Evolutionary conservation across 2,797 vertebrate genomes (phyloP), one percentile per base, ranked within the genome.

Genomic region (Chelmon rostratus): DNA sequence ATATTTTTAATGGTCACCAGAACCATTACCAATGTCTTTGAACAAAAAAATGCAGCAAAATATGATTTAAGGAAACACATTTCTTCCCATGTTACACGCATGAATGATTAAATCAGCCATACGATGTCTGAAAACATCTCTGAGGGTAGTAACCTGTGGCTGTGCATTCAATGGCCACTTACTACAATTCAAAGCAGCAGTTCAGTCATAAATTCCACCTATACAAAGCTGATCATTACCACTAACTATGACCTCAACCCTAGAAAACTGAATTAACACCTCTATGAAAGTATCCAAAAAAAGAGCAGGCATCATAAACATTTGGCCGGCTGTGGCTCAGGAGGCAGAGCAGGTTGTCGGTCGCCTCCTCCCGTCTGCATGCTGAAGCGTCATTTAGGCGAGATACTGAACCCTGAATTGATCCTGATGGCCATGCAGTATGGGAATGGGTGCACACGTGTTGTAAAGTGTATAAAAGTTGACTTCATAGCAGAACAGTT

Each of bases 11-110:
- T 25, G 12, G 28, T 10, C 46, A 35, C 2, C 21, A 58, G 23
- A 54, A 19, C 7, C 2, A 15, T 62, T 44, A 59, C 49, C 28
- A 78, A 11, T 25, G 56, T 25, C 13, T 46, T 15, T 23, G 9
- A 3, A 31, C 3, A 64, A 49, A 68, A 56, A 56, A 44, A 35
- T 50, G 40, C 57, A 64, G 18, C 35, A 69, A 74, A 64, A 50
- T 33, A 23, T 57, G 6, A 37, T 15, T 66, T 62, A 50, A 12
- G 15, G 5, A 11, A 3, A 44, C 50, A 57, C 40, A 5, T 31
- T 19, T 61, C 37, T 28, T 66, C 2, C 13, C 35, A 12, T n/a
- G 50, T 40, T 19, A 40, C 9, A 47, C 7, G 31, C 12, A 62
- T 13, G 33, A 59, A 49, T 35, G 46, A 19, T 40, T 67, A 44